Conservation (phyloP, 2,797 vertebrate genomes). For the Oryzias sinensis region DNA sequence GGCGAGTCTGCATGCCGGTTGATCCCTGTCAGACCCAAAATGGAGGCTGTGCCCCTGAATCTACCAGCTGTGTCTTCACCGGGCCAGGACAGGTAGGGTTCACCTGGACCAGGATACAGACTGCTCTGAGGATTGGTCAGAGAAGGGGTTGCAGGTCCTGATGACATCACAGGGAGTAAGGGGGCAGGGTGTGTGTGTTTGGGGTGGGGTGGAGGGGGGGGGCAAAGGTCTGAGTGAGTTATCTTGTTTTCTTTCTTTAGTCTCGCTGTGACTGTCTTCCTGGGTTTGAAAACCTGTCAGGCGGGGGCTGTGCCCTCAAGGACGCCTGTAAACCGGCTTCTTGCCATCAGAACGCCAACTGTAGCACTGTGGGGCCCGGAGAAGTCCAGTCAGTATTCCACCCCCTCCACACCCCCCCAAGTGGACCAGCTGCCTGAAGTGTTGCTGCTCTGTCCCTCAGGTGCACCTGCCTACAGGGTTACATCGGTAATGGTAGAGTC, state of each 20-base stretch:
- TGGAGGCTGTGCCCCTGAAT: slow-evolving; percentile 76
- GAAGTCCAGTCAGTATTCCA: slow-evolving; percentile 74
- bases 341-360: slow-evolving; percentile 85
- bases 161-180: too few species aligned
- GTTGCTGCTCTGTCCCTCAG: slow-evolving; percentile 61
- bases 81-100: slow-evolving; percentile 84
- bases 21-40: slow-evolving; percentile 84
- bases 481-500: slow-evolving; percentile 80
- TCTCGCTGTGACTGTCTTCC: slow-evolving; percentile 90
- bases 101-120: neutral
- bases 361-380: slow-evolving; percentile 76
- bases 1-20: slow-evolving; percentile 80
- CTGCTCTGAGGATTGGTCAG: too few species aligned
- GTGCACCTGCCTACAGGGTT: slow-evolving; percentile 84
- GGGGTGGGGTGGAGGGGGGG: too few species aligned
- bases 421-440: neutral
- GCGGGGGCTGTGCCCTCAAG: slow-evolving; percentile 78
- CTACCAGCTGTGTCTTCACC: slow-evolving; percentile 82
- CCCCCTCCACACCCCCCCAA: neutral
- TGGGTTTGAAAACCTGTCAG: slow-evolving; percentile 75
- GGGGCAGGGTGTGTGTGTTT: too few species aligned
- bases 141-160: too few species aligned
- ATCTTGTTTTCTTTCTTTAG: slow-evolving; percentile 61
- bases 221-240: neutral
- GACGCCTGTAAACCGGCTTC: slow-evolving; percentile 80